Evolutionary conservation across 1,140 invertebrate genomes (phyloP).

Genomic region (Achroia grisella): DNA sequence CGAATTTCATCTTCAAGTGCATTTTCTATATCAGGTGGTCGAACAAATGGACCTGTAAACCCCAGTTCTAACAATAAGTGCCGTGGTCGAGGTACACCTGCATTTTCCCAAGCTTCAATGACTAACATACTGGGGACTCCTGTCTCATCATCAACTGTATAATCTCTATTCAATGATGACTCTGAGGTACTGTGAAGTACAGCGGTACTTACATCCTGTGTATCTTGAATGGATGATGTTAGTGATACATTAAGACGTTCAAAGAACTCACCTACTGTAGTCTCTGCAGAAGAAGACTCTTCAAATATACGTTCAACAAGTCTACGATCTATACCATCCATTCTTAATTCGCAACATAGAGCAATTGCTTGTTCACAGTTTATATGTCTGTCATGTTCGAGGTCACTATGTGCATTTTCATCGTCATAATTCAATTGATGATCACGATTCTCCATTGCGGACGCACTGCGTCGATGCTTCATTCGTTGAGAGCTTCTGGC

Average conservation of each 20-base stretch:
- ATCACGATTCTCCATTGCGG: conserved; percentile 42
- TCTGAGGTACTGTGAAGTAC: background rate
- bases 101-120: conserved; percentile 82
- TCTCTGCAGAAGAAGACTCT: conserved; percentile 22
- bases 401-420: conserved; percentile 11
- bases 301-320: conserved; percentile 51
- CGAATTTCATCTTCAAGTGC: conserved; percentile 84
- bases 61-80: conserved; percentile 80
- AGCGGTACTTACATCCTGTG: conserved; percentile 14
- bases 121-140: conserved; percentile 70
- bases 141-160: conserved; percentile 22
- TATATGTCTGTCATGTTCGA: conserved; percentile 45
- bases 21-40: conserved; percentile 79
- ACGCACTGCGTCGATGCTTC: conserved; percentile 46
- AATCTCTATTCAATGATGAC: background rate
- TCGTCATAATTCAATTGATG: conserved; percentile 2
- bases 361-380: conserved; percentile 40
- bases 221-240: conserved; percentile 34
- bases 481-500: conserved; percentile 21
- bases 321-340: conserved; percentile 41
- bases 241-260: conserved; percentile 43
- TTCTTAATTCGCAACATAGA: conserved; percentile 41
- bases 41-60: conserved; percentile 78
- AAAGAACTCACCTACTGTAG: conserved; percentile 58
- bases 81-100: conserved; percentile 78